Base-by-base conservation (phyloP, 2,113 vertebrate species). In the Gymnocephalus cernua region DNA sequence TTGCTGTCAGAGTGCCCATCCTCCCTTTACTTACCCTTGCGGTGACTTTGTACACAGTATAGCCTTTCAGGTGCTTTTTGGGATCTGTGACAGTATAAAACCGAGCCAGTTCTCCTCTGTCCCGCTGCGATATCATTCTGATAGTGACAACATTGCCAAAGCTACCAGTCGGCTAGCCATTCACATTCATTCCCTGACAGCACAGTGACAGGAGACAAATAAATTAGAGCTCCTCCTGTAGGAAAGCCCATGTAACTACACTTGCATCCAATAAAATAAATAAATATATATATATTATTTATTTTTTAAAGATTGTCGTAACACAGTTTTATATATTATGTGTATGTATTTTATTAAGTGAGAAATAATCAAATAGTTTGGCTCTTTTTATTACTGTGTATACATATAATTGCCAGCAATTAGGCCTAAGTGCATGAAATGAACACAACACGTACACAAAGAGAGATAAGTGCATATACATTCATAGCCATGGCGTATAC, bases 41-140 rank as follows among this genome's bases (percentile, higher is more conserved):
- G 57, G 98, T 99, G 86, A 99, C 98, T 95, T 97, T 98, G 94
- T 99, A 99, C 63, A 99, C 96, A 15, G 98, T 99, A 80, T 98
- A 96, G 27, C 98, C 98, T 91, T 95, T 96, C 48, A 93, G 91
- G 88, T 99, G 98, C 82, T 96, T 97, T 87, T 95, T 96, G 21
- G 98, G 97, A 27, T 99, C 97, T 9, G 97, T 99, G 86, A 99
- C 97, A 51, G 98, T 99, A 94, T 99, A 99, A 95, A 99, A 99
- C 35, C 98, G 97, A 93, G 97, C 97, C 86, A 98, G 91, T 77
- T 98, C 97, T 87, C 96, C 96, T 88, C 89, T 95, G 80, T 97
- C 96, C 93, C 96, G 91, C 90, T 96, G 93, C 83, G 96, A 95
- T 94, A 96, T 97, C 98, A 99, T 98, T 87, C 95, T 97, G 95